Percentiles rank a stretch among this genome's conserved stretches.
Conservation (phyloP, 2,888 invertebrate genomes). For the Cyrtodaria siliqua region DNA sequence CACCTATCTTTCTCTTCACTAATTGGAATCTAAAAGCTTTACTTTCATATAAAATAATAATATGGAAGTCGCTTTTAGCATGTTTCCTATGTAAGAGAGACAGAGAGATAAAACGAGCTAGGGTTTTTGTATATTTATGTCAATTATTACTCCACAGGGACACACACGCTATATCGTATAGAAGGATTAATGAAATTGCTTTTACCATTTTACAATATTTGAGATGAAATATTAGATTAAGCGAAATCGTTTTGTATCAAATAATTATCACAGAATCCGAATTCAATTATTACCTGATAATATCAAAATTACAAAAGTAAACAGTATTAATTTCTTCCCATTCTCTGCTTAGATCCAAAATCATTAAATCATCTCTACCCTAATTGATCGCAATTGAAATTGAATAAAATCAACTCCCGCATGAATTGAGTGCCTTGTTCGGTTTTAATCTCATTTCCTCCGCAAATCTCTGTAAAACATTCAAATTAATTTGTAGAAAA, state of each 20-base stretch:
- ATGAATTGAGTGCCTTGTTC: slow-evolving; percentile 39
- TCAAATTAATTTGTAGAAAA: slow-evolving; percentile 20
- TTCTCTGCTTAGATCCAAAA: slow-evolving; percentile 37
- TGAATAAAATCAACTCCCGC: slow-evolving; percentile 51
- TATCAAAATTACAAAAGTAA: slow-evolving; percentile 66
- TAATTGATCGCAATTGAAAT: slow-evolving; percentile 55
- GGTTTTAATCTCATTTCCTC: slow-evolving; percentile 61
- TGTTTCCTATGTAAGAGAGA: not conserved
- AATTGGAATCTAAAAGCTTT: not conserved
- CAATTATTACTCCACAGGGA: not conserved
- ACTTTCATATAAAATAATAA: too few species aligned
- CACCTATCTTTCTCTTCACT: too few species aligned
- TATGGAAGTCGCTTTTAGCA: too few species aligned
- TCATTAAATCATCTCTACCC: slow-evolving; percentile 55
- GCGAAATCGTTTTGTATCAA: slow-evolving; percentile 50
- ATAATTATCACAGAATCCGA: slow-evolving; percentile 51
- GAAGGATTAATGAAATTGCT: slow-evolving; percentile 55
- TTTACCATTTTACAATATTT: slow-evolving; percentile 55
- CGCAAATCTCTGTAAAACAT: slow-evolving; percentile 42
- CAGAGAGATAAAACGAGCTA: not conserved
- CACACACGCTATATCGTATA: not conserved
- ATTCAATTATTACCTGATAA: slow-evolving; percentile 62
- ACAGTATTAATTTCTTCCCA: slow-evolving; percentile 53
- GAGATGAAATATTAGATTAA: slow-evolving; percentile 61
- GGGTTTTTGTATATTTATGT: not conserved